Base-by-base conservation (phyloP, 35 echinoderm and acorn worm species). In the Chiridota heheva region DNA sequence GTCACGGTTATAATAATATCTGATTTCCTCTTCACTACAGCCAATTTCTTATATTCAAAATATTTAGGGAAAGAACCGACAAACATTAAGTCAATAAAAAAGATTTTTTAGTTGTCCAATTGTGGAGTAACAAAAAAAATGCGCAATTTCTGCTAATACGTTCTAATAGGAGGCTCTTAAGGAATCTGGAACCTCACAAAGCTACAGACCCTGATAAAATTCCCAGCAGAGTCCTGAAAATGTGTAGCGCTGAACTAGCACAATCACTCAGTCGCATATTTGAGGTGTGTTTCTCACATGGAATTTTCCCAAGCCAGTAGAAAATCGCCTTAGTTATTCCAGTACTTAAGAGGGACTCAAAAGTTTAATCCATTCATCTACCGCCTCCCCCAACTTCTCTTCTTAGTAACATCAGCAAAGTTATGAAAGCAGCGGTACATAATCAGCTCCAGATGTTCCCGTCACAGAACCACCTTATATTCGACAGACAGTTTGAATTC, bases 241-340 rank as follows among this genome's bases (percentile, higher is more conserved):
- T 74, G 41, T 83, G 66, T 53, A 58, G 86, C 37, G 34, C 86
- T 12, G 80, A 89, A 65, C 59, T 74, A 25, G 87, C 87, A 20
- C 41, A 42, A 4, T 70, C 80, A 7, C 59, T 84, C 6, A 26
- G 51, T 33, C 3, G 53, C 10, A 55, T 73, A 5, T 89, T 89
- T 74, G 38, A 89, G 10, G 40, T 89, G 18, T 73, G 87, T 39
- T 89, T 83, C 60, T 74, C 66, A 30, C 28, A 65, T 8, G 78
- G 78, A 29, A 36, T 40, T 2, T 89, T 82, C 55, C 78, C 87
- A 60, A 40, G 36, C 56, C 87, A 89, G 35, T 89, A 79, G 77
- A 89, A 88, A 39, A 83, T 48, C 1, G 79, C 87, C 35, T 83
- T 69, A 30, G 87, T 83, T 15, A 64, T 64, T 3, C 78, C 78